These are phyloP conservation scores for Ptychobarbus kaznakovi DNA, from an alignment of 2,797 vertebrate genomes.

Conservation along the genomic window DNA sequence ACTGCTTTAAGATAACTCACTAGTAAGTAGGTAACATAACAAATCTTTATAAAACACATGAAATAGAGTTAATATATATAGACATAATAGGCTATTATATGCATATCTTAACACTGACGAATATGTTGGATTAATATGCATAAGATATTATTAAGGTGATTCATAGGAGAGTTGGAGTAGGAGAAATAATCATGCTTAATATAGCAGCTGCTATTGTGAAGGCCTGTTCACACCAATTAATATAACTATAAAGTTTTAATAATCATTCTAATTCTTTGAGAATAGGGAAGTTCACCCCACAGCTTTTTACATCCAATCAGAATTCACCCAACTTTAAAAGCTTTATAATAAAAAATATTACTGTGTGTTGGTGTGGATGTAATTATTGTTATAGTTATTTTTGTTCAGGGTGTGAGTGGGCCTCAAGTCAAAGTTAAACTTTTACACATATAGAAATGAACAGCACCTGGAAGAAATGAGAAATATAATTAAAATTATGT, in stretches of 20 bases:
- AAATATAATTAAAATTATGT: no score
- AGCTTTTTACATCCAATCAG: neutral
- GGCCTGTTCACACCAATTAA: neutral
- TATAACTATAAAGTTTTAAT: neutral
- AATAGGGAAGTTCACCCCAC: neutral
- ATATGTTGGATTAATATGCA: neutral
- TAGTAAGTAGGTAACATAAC: neutral
- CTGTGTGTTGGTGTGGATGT: neutral
- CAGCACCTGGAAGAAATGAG: neutral
- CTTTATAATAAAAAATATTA: neutral
- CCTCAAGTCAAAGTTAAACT: neutral
- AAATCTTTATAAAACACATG: neutral
- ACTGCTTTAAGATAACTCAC: neutral
- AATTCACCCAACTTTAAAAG: neutral
- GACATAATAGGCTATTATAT: neutral
- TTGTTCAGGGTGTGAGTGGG: neutral
- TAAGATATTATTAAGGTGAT: neutral
- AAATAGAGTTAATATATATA: neutral
- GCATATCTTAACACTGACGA: neutral
- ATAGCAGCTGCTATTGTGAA: neutral
- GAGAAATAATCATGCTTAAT: neutral
- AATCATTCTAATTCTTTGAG: neutral
- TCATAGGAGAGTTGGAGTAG: neutral
- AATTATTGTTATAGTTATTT: neutral
- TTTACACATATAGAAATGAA: neutral